Evolutionary conservation across 2,113 vertebrate species (phyloP), one percentile per base, ranked within the genome.

Genomic region (Zosterops pallidus): DNA sequence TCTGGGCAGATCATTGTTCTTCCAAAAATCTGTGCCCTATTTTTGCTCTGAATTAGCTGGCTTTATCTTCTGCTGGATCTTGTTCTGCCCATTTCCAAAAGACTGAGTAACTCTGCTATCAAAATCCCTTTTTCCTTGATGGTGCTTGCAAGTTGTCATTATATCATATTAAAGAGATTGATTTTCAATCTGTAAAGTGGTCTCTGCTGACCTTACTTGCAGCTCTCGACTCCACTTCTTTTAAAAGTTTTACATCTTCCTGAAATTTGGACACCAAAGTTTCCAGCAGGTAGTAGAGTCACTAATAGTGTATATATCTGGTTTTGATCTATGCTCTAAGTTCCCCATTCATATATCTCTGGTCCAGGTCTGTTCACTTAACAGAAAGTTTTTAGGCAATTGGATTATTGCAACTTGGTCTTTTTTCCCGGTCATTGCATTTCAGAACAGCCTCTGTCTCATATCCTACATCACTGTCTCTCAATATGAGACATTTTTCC

Each of bases 101-200:
- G 74, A 77, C 70, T 80, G 33, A 94, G 17, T 62, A 90, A 86
- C 42, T 42, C 55, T 88, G 71, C 85, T 94, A 49, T 77, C 59
- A 90, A 90, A 94, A 78, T n/a, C 60, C 35, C 47, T n/a, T 85
- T 82, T 80, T 83, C 33, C 41, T 86, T 49, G 35, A 92, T 91
- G 95, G 79, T 96, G 92, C 87, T 96, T 93, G 85, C 83, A 86
- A 93, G 53, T 70, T 8, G 0, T 90, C 59, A 49, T 88, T 77
- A 44, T 80, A 77, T 81, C 44, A 33, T 63, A 84, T 91, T 83
- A 94, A 96, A 93, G 68, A 60, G 86, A 71, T 20, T 68, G 79
- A 46, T 44, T 64, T 83, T 96, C 69, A 65, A 5, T 90, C 79
- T 92, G 24, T 83, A 26, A 90, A 90, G 56, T 68, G 41, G 31